Conservation (phyloP, 2,797 vertebrate genomes). For the Rhabdophis nuchalis region DNA sequence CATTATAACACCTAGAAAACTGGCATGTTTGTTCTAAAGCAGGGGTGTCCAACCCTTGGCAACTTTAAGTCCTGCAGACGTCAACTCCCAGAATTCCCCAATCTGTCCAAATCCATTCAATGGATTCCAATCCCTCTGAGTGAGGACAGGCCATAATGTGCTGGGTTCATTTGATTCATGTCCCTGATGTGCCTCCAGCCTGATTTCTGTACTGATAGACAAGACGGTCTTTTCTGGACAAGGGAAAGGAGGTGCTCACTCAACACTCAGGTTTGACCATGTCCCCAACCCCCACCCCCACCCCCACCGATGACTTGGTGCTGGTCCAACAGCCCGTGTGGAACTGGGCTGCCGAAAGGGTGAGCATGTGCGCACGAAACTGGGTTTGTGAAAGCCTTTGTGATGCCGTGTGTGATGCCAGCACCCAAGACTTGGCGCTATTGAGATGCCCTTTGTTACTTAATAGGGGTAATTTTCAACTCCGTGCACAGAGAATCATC, state of each 20-base stretch:
- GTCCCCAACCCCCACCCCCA: too few species aligned
- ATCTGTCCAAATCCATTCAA: background rate
- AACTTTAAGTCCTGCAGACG: background rate
- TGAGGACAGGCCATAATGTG: too few species aligned
- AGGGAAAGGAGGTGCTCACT: background rate
- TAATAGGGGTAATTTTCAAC: background rate
- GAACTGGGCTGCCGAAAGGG: background rate
- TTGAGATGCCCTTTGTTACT: background rate
- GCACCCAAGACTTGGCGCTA: background rate
- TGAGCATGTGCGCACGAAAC: rapidly evolving
- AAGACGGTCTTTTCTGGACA: background rate
- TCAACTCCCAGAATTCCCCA: background rate
- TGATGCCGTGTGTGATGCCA: background rate
- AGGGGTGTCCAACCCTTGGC: background rate
- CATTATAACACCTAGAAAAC: background rate
- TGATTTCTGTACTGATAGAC: background rate
- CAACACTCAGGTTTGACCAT: too few species aligned
- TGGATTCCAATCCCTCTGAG: background rate
- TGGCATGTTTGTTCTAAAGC: background rate
- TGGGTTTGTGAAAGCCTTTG: too few species aligned
- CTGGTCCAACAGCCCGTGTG: too few species aligned
- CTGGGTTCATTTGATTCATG: background rate
- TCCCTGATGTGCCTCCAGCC: background rate
- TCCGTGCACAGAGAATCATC: background rate
- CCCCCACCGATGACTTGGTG: too few species aligned